Evolutionary conservation across 1,140 invertebrate genomes (phyloP), one percentile per base, ranked within the genome.

Genomic region (Drosophila carrolli): DNA sequence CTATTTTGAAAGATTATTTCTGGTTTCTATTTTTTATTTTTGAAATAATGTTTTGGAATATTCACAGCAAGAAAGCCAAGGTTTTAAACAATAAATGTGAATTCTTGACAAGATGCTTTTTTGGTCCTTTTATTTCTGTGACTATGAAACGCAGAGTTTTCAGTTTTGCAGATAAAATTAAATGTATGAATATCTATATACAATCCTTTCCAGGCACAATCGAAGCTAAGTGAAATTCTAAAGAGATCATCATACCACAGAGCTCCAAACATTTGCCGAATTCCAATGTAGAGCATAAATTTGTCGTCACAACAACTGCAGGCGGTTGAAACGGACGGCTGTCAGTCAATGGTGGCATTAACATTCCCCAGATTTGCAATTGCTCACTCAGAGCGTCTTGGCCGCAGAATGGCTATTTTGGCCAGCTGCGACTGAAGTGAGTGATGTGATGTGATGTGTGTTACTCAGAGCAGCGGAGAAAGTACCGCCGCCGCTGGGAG

Each of bases 301-400:
- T 76, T 71, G 65, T 63, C 54, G 70, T 50, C 75, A 38, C 76
- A 75, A 73, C 81, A 84, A 82, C 59, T 58, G 80, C 62, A 50
- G 29, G 38, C 40, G 60, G 19, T 9, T n/a, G 1, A 46, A 37
- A n/a, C 82, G 43, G 65, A 81, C 78, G 63, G 51, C 61, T 75
- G 73, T 71, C 74, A 71, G 46, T 86, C 81, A 86, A 70, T 71
- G 68, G 8, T 65, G 60, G 78, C 81, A 85, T 85, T 85, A 78
- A 51, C 46, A 62, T 58, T 66, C 61, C 46, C 51, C 13, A 16
- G 65, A 70, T 56, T 71, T 56, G 44, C 72, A 63, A 51, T 68
- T 50, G 60, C 70, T 51, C 74, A 63, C n/a, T 53, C 38, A 32
- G 35, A 62, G 48, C 19, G 23, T 61, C 41, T 54, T 65, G 51